phyloP scores from a whole-genome alignment of 2,888 invertebrate genomes.

The Fragum whitleyi region DNA sequence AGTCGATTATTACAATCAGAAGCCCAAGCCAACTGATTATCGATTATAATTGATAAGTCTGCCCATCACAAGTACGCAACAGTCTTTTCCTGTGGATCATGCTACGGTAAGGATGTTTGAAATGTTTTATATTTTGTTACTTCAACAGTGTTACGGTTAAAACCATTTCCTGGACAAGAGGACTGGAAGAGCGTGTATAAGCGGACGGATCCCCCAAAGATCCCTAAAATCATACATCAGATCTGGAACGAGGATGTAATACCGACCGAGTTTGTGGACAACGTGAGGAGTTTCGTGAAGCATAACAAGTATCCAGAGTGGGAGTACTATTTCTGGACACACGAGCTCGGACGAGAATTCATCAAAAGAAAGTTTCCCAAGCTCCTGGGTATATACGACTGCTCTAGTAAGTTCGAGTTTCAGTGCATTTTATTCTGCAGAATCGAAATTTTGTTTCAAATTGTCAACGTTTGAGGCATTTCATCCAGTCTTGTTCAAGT shows the following conservation, averaged over 20 bases:
- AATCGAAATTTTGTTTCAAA: too few relatives aligned
- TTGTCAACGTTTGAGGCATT: too few relatives aligned
- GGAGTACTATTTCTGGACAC: conserved; percentile 12
- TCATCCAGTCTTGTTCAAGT: too few relatives aligned
- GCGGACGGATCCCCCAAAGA: not conserved
- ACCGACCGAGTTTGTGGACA: conserved; percentile 1
- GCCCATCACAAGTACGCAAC: too few relatives aligned
- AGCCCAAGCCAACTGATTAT: too few relatives aligned
- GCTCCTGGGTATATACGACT: not conserved
- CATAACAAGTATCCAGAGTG: not conserved
- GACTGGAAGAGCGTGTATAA: not conserved
- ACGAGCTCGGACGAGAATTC: not conserved
- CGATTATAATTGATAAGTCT: too few relatives aligned
- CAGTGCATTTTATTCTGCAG: too few relatives aligned
- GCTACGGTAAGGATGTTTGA: too few relatives aligned
- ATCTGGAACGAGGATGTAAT: conserved; percentile 1
- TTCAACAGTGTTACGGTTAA: too few relatives aligned
- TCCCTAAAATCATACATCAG: conserved; percentile 4
- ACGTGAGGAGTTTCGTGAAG: not conserved
- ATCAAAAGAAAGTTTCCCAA: conserved; percentile 1
- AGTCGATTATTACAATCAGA: too few relatives aligned
- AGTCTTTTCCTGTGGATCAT: too few relatives aligned
- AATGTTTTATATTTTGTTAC: too few relatives aligned
- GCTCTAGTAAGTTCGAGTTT: not conserved
- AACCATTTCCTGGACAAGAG: not conserved